phyloP scores from a whole-genome alignment of 2,797 vertebrate genomes.

The Poecilia wingei region DNA sequence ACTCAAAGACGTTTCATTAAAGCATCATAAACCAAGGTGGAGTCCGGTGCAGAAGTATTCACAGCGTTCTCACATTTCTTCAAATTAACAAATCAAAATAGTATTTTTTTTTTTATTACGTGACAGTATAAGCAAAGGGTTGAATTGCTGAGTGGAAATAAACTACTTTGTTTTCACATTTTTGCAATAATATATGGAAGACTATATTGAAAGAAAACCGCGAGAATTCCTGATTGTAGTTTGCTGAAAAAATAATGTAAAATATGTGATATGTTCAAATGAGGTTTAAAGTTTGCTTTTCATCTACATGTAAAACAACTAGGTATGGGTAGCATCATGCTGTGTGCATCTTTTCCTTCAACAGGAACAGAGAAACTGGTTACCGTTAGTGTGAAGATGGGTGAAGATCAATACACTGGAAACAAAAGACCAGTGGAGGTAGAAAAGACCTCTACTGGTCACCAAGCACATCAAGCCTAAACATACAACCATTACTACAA shows the following conservation, averaged over 20 bases:
- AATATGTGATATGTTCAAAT: not conserved
- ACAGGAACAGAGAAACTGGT: not conserved
- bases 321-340: not conserved
- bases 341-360: not conserved
- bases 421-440: not conserved
- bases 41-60: not conserved
- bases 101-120: not conserved
- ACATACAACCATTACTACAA: not conserved
- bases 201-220: not conserved
- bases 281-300: not conserved
- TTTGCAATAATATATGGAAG: not conserved
- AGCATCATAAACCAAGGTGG: conserved; percentile 17
- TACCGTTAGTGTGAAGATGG: not conserved
- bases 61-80: not conserved
- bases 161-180: not conserved
- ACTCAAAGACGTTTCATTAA: conserved; percentile 16
- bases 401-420: not conserved
- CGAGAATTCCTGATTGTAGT: not conserved
- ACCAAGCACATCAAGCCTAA: too few species aligned
- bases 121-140: not conserved
- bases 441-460: not conserved
- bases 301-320: not conserved
- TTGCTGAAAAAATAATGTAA: not conserved
- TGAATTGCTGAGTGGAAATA: not conserved
- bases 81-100: not conserved